A percentile compares a stretch with the other conserved stretches of the same genome.
phyloP scores from a whole-genome alignment of 2,888 invertebrate species.

The Polia nebulosa region DNA sequence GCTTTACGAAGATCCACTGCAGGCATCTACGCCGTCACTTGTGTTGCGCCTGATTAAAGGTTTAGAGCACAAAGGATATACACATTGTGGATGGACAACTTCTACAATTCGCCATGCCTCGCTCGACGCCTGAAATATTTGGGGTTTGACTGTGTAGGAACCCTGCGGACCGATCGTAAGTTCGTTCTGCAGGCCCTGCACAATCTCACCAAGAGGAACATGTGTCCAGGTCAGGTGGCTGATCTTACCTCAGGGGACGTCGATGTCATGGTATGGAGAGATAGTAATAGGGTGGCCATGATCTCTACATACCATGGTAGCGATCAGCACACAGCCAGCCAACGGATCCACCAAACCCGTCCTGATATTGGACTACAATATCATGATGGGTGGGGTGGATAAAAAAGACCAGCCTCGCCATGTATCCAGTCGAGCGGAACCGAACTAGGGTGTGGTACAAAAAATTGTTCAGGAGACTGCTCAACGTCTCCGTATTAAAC shows the following conservation, averaged over 20 bases:
- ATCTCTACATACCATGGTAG: slow-evolving; percentile 55
- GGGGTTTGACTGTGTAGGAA: slow-evolving; percentile 13
- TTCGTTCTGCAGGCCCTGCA: slow-evolving; percentile 4
- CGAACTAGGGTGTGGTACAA: no score
- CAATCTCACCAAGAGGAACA: slow-evolving; percentile 4
- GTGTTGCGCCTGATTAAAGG: no score
- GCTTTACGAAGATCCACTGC: slow-evolving; percentile 27
- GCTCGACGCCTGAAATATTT: slow-evolving; percentile 2
- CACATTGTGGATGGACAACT: neutral
- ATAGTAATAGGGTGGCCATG: slow-evolving; percentile 42
- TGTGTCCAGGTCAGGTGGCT: neutral
- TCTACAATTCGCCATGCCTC: slow-evolving; percentile 5
- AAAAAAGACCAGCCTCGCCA: no score
- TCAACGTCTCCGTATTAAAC: neutral
- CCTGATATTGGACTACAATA: slow-evolving; percentile 16
- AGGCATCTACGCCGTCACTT: slow-evolving; percentile 36
- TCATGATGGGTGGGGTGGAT: no score
- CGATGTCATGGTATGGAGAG: no score
- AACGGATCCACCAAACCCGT: slow-evolving; percentile 7
- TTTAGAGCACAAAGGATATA: no score
- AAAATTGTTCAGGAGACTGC: no score
- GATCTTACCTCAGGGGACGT: slow-evolving; percentile 48
- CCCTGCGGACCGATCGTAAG: no score
- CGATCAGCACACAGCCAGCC: neutral
- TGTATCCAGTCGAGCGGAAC: no score